Percentiles rank a stretch among this genome's conserved stretches.
phyloP scores from a whole-genome alignment of 2,113 vertebrate genomes.

The Ctenodactylus gundi region DNA sequence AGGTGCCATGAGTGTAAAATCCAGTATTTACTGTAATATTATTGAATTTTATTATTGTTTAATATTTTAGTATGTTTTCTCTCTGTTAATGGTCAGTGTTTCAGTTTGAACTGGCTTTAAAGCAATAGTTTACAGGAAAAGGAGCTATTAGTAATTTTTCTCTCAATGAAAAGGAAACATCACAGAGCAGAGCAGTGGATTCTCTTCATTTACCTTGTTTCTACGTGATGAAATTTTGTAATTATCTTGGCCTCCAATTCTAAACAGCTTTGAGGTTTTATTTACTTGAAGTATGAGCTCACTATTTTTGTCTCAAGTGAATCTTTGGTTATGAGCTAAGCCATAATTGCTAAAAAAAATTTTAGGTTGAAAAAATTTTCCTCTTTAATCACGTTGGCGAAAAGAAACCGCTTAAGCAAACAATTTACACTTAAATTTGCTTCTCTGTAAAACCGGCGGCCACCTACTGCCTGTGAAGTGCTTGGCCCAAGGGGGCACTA shows the following conservation, averaged over 20 bases:
- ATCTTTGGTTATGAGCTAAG: slow-evolving; percentile 64
- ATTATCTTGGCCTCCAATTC: slow-evolving; percentile 62
- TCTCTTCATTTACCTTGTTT: slow-evolving; percentile 64
- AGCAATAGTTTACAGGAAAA: slow-evolving; percentile 39
- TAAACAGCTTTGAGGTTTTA: slow-evolving; percentile 65
- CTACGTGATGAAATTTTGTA: slow-evolving; percentile 62
- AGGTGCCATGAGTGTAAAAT: neutral
- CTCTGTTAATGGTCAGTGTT: neutral
- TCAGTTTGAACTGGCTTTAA: slow-evolving; percentile 54
- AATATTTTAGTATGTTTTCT: neutral
- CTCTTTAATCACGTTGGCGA: slow-evolving; percentile 60
- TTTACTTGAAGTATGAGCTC: slow-evolving; percentile 64
- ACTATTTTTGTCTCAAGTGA: slow-evolving; percentile 51
- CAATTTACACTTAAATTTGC: neutral
- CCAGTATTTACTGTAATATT: too few relatives aligned
- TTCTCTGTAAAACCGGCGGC: neutral
- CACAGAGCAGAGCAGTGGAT: slow-evolving; percentile 46
- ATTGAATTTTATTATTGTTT: slow-evolving; percentile 22
- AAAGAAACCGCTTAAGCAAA: neutral
- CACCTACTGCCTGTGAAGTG: neutral
- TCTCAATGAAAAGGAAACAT: slow-evolving; percentile 63
- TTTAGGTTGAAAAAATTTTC: slow-evolving; percentile 56
- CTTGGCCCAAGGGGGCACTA: too few relatives aligned
- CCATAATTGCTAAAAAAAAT: slow-evolving; percentile 59
- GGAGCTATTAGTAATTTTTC: too few relatives aligned